phyloP scores from a whole-genome alignment of 2,797 vertebrate genomes.

The Champsocephalus esox region DNA sequence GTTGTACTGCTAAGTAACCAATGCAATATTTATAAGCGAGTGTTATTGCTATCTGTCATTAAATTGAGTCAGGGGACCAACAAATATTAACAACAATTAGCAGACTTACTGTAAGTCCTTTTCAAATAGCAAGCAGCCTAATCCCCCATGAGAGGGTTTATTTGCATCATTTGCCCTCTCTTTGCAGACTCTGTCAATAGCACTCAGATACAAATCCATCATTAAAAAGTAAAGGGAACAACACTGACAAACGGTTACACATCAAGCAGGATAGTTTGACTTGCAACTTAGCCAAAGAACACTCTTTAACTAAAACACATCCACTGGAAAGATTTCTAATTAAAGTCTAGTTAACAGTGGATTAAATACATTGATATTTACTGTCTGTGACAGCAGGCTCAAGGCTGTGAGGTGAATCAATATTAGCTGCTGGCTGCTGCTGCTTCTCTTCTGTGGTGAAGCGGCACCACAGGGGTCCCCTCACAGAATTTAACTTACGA shows the following conservation, averaged over 20 bases:
- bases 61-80: conserved; percentile 58
- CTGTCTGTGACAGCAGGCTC: conserved; percentile 75
- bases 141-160: conserved; percentile 68
- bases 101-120: conserved; percentile 74
- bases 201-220: conserved; percentile 55
- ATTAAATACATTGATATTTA: conserved; percentile 81
- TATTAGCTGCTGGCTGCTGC: conserved; percentile 58
- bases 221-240: conserved; percentile 41
- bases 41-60: conserved; percentile 53
- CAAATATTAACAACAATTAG: conserved; percentile 75
- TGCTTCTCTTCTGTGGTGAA: conserved; percentile 49
- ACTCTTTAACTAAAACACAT: conserved; percentile 65
- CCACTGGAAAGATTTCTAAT: conserved; percentile 74
- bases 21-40: conserved; percentile 30
- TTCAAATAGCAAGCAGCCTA: conserved; percentile 65
- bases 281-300: conserved; percentile 48
- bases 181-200: conserved; percentile 65
- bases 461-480: conserved; percentile 50
- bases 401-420: conserved; percentile 73
- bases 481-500: conserved; percentile 54
- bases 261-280: conserved; percentile 24
- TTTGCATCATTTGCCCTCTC: conserved; percentile 71
- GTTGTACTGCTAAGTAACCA: conserved; percentile 15
- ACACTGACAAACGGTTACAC: conserved; percentile 27
- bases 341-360: conserved; percentile 77